Evolutionary conservation across 1,140 invertebrate species (phyloP).

Genomic region (Aphis craccivora): DNA sequence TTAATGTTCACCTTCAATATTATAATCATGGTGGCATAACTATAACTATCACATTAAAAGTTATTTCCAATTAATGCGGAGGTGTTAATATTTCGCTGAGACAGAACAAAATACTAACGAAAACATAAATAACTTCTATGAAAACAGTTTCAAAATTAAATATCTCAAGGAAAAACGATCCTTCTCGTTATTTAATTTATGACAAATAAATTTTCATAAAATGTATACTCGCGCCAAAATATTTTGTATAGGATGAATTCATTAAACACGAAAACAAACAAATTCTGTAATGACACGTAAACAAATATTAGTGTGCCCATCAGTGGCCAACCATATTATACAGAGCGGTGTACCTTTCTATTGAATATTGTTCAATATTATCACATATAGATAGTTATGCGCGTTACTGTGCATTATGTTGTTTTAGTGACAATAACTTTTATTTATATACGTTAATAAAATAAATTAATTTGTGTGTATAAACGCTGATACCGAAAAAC

Average conservation of each 20-base stretch:
- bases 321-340: not conserved
- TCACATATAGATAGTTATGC: not conserved
- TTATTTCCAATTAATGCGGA: not conserved
- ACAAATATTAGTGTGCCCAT: conserved; percentile 1
- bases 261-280: not conserved
- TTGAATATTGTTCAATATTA: not conserved
- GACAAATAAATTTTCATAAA: not conserved
- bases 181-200: not conserved
- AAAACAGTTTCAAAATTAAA: conserved; percentile 3
- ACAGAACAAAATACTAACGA: not conserved
- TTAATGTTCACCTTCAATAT: not conserved
- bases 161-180: not conserved
- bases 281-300: not conserved
- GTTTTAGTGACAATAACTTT: conserved; percentile 10
- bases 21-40: too few species aligned
- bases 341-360: not conserved
- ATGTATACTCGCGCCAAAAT: not conserved
- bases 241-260: not conserved
- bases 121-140: not conserved
- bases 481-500: not conserved
- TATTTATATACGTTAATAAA: conserved; percentile 10
- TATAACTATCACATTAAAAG: not conserved
- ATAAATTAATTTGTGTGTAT: not conserved
- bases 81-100: not conserved
- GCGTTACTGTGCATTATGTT: not conserved